Percentiles rank a stretch among this genome's conserved stretches.
These are phyloP conservation scores for Cottus gobio DNA, from an alignment of 2,113 vertebrate genomes.

Conservation along the genomic window DNA sequence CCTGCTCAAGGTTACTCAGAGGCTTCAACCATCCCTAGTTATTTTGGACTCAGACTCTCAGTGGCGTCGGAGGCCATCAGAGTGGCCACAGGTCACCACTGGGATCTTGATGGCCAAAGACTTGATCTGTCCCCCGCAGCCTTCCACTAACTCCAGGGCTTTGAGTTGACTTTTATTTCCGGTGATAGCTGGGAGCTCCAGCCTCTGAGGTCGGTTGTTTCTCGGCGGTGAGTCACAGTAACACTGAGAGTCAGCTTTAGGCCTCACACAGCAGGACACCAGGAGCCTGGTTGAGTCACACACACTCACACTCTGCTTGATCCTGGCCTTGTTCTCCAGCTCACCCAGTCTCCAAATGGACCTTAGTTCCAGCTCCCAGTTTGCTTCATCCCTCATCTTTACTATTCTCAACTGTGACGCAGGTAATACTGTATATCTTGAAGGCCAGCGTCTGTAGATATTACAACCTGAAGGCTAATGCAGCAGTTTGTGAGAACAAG, in stretches of 20 bases:
- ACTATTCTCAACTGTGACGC: neutral
- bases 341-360: conserved; percentile 10
- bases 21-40: neutral
- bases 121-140: conserved; percentile 10
- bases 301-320: conserved; percentile 4
- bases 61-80: neutral
- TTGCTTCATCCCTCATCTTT: conserved; percentile 15
- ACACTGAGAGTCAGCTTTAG: conserved; percentile 36
- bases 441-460: conserved; percentile 11
- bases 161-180: conserved; percentile 36
- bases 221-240: conserved; percentile 45
- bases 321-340: conserved; percentile 4
- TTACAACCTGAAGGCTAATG: neutral
- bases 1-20: conserved; percentile 54
- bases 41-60: neutral
- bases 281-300: conserved; percentile 35
- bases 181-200: conserved; percentile 15
- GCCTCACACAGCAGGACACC: conserved; percentile 32
- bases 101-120: neutral
- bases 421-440: neutral
- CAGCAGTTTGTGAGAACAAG: conserved; percentile 2
- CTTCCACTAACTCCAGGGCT: neutral
- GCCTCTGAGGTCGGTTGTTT: conserved; percentile 26
- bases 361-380: neutral
- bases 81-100: neutral